A percentile compares a stretch with the other conserved stretches of the same genome.
phyloP scores from a whole-genome alignment of 1,140 invertebrate genomes.

The Conus betulinus region DNA sequence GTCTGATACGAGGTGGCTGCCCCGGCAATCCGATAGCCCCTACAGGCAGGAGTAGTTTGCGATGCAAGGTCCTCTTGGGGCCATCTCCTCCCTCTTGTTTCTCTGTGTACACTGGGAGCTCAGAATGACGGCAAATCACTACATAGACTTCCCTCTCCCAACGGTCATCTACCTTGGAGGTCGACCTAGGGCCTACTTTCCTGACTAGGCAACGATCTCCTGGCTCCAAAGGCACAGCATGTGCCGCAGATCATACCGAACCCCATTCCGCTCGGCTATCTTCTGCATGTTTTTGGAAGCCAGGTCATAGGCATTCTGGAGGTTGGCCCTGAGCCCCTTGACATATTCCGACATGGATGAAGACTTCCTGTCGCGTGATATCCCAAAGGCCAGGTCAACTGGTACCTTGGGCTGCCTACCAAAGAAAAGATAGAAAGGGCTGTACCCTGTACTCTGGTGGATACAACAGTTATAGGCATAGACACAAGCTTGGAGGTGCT shows the following conservation, averaged over 20 bases:
- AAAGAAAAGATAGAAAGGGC: conserved; percentile 49
- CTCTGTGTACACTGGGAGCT: not conserved
- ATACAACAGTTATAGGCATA: conserved; percentile 52
- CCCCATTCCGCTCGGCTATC: not conserved
- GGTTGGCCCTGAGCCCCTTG: not conserved
- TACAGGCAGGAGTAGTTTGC: not conserved
- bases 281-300: not conserved
- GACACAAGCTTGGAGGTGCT: conserved; percentile 35
- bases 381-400: conserved; percentile 41
- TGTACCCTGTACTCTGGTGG: conserved; percentile 46
- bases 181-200: too few relatives aligned
- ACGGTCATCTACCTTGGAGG: too few relatives aligned
- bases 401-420: conserved; percentile 45
- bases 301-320: not conserved
- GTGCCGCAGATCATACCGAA: not conserved
- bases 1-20: too few relatives aligned
- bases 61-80: not conserved
- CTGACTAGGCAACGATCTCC: not conserved
- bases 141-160: not conserved
- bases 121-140: not conserved
- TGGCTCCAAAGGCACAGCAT: not conserved
- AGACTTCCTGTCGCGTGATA: not conserved
- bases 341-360: not conserved
- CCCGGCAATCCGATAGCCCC: not conserved
- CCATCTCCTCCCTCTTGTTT: not conserved